Conservation (phyloP, 1,140 invertebrate species). For the Megalonaias nervosa region DNA sequence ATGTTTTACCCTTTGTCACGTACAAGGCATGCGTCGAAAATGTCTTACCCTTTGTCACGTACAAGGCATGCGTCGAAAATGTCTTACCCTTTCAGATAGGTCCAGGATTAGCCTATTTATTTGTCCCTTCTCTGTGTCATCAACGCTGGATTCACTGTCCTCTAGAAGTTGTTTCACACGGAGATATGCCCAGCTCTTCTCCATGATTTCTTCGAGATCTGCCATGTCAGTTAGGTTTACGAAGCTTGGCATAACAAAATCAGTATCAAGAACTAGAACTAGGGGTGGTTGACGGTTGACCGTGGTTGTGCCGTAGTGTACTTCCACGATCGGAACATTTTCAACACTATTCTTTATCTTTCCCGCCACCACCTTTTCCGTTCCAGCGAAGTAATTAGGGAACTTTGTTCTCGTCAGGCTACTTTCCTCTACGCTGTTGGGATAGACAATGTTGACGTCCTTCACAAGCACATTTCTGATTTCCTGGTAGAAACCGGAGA, state of each 20-base stretch:
- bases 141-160: conserved; percentile 18
- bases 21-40: too few species aligned
- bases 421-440: conserved; percentile 28
- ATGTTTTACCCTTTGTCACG: too few species aligned
- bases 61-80: too few species aligned
- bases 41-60: too few species aligned
- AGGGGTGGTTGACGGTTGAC: too few species aligned
- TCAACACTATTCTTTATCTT: too few species aligned
- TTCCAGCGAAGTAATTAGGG: conserved; percentile 47
- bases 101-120: too few species aligned
- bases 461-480: conserved; percentile 31
- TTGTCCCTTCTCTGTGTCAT: conserved; percentile 13
- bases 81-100: too few species aligned
- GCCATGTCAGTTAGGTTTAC: conserved; percentile 20
- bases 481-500: conserved; percentile 77
- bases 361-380: conserved; percentile 51
- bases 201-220: conserved; percentile 68
- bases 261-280: too few species aligned
- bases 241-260: too few species aligned
- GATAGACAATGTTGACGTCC: conserved; percentile 39
- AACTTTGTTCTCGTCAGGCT: conserved; percentile 36
- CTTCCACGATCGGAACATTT: too few species aligned
- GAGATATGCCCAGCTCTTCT: conserved; percentile 81
- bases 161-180: conserved; percentile 80
- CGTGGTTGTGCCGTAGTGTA: too few species aligned